Conservation (phyloP, 2,888 invertebrate species). For the Mythimna vitellina region DNA sequence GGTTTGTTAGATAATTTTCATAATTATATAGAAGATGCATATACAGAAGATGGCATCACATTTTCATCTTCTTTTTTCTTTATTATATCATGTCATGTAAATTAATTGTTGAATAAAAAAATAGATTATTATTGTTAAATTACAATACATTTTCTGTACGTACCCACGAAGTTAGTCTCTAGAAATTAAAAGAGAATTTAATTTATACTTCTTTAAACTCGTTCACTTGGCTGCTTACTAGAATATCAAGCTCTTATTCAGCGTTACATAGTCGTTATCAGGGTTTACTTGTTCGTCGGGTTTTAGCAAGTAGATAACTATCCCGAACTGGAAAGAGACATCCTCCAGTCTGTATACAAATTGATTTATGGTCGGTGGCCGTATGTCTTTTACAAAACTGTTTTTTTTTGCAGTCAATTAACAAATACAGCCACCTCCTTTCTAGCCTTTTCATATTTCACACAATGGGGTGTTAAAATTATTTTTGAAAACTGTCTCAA, state of each 20-base stretch:
- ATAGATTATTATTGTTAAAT: too few relatives aligned
- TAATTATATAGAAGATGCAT: too few relatives aligned
- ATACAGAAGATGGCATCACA: neutral
- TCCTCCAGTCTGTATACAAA: too few relatives aligned
- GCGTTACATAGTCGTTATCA: constrained; percentile 4
- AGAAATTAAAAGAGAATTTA: neutral
- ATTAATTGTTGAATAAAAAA: too few relatives aligned
- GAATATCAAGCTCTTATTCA: constrained; percentile 15
- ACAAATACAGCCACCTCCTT: too few relatives aligned
- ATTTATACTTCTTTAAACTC: constrained; percentile 1
- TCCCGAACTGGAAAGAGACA: too few relatives aligned
- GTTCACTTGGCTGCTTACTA: constrained; percentile 32
- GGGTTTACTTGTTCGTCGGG: neutral
- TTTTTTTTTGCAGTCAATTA: too few relatives aligned
- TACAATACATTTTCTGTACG: neutral
- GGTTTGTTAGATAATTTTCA: neutral
- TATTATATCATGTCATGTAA: neutral
- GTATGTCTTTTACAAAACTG: neutral
- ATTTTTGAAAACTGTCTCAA: too few relatives aligned
- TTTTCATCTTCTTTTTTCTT: neutral
- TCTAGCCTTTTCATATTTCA: too few relatives aligned
- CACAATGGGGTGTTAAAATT: too few relatives aligned
- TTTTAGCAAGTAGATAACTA: neutral
- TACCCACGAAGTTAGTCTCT: neutral
- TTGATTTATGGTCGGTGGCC: neutral